Conservation (phyloP, 2,113 vertebrate species). For the Triplophysa siluroides region DNA sequence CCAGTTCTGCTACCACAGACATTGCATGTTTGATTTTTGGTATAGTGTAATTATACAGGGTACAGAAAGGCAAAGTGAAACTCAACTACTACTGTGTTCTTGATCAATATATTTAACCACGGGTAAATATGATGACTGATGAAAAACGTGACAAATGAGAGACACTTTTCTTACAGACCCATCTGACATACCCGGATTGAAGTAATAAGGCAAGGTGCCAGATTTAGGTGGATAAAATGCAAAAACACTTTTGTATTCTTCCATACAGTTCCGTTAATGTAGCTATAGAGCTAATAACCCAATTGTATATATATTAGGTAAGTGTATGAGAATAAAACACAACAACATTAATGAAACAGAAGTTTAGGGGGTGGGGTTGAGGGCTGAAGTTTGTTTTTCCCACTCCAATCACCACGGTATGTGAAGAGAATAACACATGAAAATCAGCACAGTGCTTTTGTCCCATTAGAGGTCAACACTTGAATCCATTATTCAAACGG, state of each 20-base stretch:
- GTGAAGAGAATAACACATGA: conserved; percentile 51
- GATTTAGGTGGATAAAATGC: background rate
- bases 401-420: conserved; percentile 48
- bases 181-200: background rate
- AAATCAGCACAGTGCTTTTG: conserved; percentile 53
- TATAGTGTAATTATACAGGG: too few relatives aligned
- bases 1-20: too few relatives aligned
- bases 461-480: conserved; percentile 53
- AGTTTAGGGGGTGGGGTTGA: background rate
- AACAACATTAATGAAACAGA: conserved; percentile 2
- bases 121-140: background rate
- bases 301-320: too few relatives aligned
- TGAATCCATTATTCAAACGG: conserved; percentile 63
- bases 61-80: too few relatives aligned
- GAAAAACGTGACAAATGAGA: background rate
- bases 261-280: too few relatives aligned
- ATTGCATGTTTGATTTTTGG: too few relatives aligned
- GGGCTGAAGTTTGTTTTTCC: conserved; percentile 18
- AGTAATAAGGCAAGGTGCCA: background rate
- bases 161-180: background rate
- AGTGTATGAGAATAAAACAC: too few relatives aligned
- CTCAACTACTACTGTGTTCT: too few relatives aligned
- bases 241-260: too few relatives aligned
- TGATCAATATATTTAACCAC: background rate
- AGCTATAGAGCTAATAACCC: too few relatives aligned